Evolutionary conservation across 1,140 invertebrate species (phyloP).

Genomic region (Colletes gigas): DNA sequence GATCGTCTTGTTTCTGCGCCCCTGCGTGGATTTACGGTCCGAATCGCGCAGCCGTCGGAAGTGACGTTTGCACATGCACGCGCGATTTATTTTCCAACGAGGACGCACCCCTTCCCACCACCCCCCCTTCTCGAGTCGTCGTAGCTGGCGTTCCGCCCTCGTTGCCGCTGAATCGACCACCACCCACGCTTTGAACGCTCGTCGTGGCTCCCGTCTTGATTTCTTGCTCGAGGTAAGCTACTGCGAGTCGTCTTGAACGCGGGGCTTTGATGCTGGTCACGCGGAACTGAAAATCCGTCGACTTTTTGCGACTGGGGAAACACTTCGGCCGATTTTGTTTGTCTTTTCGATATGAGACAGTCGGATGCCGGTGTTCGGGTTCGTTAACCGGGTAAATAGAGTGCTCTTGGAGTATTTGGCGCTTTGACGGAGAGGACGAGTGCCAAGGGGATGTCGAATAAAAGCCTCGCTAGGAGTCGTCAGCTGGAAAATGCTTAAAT

Average conservation of each 20-base stretch:
- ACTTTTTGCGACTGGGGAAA: conserved; percentile 6
- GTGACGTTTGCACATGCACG: conserved; percentile 50
- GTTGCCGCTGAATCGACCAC: conserved; percentile 44
- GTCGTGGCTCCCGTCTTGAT: conserved; percentile 6
- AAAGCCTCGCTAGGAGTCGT: not conserved
- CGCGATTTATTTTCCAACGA: conserved; percentile 69
- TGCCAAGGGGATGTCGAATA: not conserved
- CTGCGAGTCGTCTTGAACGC: conserved; percentile 10
- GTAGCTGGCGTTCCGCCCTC: not conserved
- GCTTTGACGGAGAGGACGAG: not conserved
- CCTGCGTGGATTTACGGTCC: conserved; percentile 49
- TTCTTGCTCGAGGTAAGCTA: conserved; percentile 22
- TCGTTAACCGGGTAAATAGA: conserved; percentile 35
- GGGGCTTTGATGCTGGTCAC: conserved; percentile 46
- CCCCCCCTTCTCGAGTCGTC: not conserved
- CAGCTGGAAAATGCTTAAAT: no score
- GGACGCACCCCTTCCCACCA: not conserved
- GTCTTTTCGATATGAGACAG: conserved; percentile 24
- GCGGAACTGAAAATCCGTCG: conserved; percentile 9
- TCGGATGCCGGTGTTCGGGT: conserved; percentile 2
- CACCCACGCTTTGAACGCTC: conserved; percentile 21
- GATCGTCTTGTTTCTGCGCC: conserved; percentile 69
- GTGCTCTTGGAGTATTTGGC: not conserved
- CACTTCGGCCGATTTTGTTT: conserved; percentile 31
- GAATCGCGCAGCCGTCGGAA: conserved; percentile 20